Evolutionary conservation across 1,140 invertebrate species (phyloP).

Genomic region (Ceratitis capitata): DNA sequence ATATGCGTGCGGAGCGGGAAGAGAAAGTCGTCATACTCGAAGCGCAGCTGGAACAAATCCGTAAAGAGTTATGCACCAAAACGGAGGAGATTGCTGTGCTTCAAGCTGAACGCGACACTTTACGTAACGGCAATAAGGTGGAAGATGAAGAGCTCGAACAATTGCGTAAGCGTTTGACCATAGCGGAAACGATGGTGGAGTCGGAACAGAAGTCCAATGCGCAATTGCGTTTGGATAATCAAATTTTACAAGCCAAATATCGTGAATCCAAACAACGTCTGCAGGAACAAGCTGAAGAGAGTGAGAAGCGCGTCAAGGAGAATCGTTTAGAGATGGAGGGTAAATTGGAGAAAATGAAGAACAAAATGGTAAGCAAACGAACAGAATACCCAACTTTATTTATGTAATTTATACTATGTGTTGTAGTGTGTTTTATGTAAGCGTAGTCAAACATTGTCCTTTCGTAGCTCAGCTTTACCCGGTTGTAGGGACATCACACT

Average conservation of each 20-base stretch:
- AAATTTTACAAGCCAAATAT: slow-evolving; percentile 57
- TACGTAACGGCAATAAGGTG: not conserved
- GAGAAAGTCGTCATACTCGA: slow-evolving; percentile 14
- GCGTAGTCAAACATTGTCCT: not conserved
- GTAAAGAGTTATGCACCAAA: slow-evolving; percentile 20
- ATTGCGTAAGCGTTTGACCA: slow-evolving; percentile 32
- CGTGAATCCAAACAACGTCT: slow-evolving; percentile 49
- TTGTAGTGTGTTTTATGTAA: not conserved
- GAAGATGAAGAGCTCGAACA: slow-evolving; percentile 29
- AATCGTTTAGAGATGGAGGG: slow-evolving; percentile 72
- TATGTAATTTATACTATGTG: not conserved
- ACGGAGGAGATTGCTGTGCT: slow-evolving; percentile 21
- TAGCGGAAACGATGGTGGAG: not conserved
- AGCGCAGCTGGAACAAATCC: not conserved
- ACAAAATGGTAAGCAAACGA: slow-evolving; percentile 73
- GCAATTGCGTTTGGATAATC: slow-evolving; percentile 52
- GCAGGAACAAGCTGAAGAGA: slow-evolving; percentile 46
- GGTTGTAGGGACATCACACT: slow-evolving; percentile 25
- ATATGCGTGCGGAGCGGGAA: slow-evolving; percentile 12
- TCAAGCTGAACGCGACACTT: slow-evolving; percentile 10
- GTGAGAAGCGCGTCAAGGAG: slow-evolving; percentile 66
- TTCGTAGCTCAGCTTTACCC: not conserved
- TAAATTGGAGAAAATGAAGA: slow-evolving; percentile 75
- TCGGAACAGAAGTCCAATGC: slow-evolving; percentile 38
- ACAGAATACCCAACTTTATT: not conserved